Evolutionary conservation across 1,140 invertebrate species (phyloP), one percentile per base, ranked within the genome.

Genomic region (Lycorma delicatula): DNA sequence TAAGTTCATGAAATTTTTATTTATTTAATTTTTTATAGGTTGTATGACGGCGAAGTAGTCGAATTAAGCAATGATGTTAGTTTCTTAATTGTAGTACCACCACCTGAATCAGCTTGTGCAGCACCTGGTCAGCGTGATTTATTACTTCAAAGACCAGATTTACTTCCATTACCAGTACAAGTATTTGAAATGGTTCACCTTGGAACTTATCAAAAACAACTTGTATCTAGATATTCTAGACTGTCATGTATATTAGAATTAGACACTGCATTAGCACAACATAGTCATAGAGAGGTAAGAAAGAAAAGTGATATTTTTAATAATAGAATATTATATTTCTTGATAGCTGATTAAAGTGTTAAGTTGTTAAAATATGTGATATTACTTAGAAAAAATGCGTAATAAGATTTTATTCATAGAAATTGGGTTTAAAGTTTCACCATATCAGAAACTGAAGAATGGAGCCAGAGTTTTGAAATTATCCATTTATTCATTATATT

Each of bases 31-130:
- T 48, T 46, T 61, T 60, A 18, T 53, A 72, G 93, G 60, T 72
- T 97, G 18, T 97, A 95, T 71, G 90, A 94, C 64, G 76, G 85
- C 6, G 93, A 97, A 75, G 87, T 97, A 0, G 85, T 97, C 46
- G 93, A 97, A 71, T 74, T 96, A 1, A 91, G 85, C 62, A 75
- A 77, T 46, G 87, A 94, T 57, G 90, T 97, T 20, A 91, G 91
- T 23, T 87, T 97, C 58, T 75, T 98, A 0, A 83, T 97, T 56
- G 77, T 95, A 5, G 86, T 95, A 59, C 94, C 94, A 0, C 86
- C 92, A 0, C 83, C 87, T 0, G 93, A 97, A 65, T 83, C 85
- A 48, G 91, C 93, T 0, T 97, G 93, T 66, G 88, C 88, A 1
- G 89, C 93, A 0, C 91, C 91, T 0, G 91, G 91, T 1, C 89